Evolutionary conservation across 1,140 invertebrate genomes (phyloP), one percentile per base, ranked within the genome.

Genomic region (Mylabris phalerata): DNA sequence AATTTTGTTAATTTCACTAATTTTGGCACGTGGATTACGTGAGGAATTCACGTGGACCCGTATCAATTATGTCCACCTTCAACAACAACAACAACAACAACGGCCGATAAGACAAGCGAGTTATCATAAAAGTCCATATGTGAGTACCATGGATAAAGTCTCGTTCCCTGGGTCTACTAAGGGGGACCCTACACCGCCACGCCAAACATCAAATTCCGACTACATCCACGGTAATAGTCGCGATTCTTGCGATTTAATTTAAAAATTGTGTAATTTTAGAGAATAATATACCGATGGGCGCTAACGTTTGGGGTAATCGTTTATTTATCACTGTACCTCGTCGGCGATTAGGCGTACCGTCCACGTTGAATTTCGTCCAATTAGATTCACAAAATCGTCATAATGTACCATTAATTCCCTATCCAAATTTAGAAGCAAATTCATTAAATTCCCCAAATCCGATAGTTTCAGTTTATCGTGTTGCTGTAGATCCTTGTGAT

Each of bases 251-350:
- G 42, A 11, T 32, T 32, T 3, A 54, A 24, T 43, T 47, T 6
- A 10, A 32, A 32, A 10, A 32, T 42, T 42, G n/a, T 9, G 13
- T 43, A 45, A 44, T 67, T 71, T 51, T 66, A 83, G 82, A 69
- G 77, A 87, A 89, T 65, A 88, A 88, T 70, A 76, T 90, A 25
- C 88, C 88, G 0, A 82, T 88, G 62, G 88, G 88, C 1, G 71
- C 84, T 0, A 85, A 82, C 42, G 77, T 84, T 6, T 85, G 80
- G 74, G 66, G 78, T 1, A 77, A 88, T 50, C 84, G 82, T 63
- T 69, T 90, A 4, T 89, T 91, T 65, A 72, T 90, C 9, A 87
- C 88, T 0, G 79, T 88, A 9, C 86, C 87, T 0, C 73, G 86
- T 49, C 78, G 87, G 68, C 77, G 83, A 61, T 72, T 74, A 67